Base-by-base conservation (phyloP, 2,113 vertebrate genomes). In the Diphyllodes magnificus region DNA sequence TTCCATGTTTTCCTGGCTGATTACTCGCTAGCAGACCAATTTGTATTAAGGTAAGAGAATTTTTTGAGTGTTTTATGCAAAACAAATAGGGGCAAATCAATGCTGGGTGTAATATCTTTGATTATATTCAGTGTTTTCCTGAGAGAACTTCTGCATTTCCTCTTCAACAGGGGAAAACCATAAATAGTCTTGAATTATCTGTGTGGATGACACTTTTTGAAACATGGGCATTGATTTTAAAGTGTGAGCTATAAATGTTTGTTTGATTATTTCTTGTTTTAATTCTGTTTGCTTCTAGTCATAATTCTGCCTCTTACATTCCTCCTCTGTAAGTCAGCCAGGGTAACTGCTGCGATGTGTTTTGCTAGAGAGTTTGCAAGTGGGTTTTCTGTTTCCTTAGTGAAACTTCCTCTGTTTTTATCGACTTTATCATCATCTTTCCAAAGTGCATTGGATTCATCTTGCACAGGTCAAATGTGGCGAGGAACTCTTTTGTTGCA, bases 1-100 rank as follows among this genome's bases (percentile, higher is more conserved):
- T 99, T 99, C 77, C 96, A 98, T 14, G 82, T 99, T 53, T 98
- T 98, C 78, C 98, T 99, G 97, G 97, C 97, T 82, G 97, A 98
- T 2, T 93, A 97, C 69, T 98, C 99, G 0, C 88, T 94, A 44
- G 97, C 93, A 54, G 98, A 99, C 53, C 98, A 98, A 95, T 99
- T 99, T 95, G 98, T 98, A 2, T 91, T 99, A 47, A 98, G 99
- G 99, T 99, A 97, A 97, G 98, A 44, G 51, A 69, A 60, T 71
- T 80, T 88, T 88, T 81, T 0, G 79, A 84, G 35, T 79, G 25
- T 47, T 49, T 3, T 77, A 18, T 76, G 47, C 35, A 60, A 45
- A 93, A 50, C 40, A 60, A 27, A 59, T 6, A n/a, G 23, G 25
- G 49, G 44, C 19, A 71, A 72, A 84, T 53, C 5, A 3, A 60